Evolutionary conservation across 2,113 vertebrate species (phyloP).

Genomic region (Sitta europaea): DNA sequence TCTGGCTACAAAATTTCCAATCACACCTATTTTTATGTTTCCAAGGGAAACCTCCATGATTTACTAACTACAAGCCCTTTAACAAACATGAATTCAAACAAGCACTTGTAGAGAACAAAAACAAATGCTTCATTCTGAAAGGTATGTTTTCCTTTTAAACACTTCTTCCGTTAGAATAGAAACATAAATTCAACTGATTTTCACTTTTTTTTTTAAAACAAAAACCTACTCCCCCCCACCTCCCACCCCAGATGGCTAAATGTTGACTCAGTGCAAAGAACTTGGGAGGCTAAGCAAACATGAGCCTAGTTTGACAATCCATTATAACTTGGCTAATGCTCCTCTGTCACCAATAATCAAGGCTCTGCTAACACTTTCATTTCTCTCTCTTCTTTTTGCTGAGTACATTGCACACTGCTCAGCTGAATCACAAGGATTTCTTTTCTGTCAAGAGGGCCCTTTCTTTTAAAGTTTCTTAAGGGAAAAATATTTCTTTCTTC

Average conservation of each 20-base stretch:
- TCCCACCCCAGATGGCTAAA: conserved; percentile 9
- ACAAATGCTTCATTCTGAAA: conserved; percentile 46
- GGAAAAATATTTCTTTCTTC: neutral
- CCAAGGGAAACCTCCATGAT: conserved; percentile 19
- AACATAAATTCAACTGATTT: conserved; percentile 43
- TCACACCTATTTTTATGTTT: conserved; percentile 49
- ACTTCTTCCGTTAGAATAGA: conserved; percentile 37
- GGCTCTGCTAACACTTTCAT: conserved; percentile 39
- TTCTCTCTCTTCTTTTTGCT: neutral
- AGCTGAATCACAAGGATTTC: neutral
- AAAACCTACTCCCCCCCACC: neutral
- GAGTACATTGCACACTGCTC: neutral
- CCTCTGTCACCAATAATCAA: conserved; percentile 46
- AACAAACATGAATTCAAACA: conserved; percentile 45
- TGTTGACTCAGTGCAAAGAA: conserved; percentile 26
- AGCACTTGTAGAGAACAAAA: conserved; percentile 44
- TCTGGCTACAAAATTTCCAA: conserved; percentile 20
- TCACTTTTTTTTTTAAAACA: neutral
- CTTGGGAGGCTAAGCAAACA: conserved; percentile 55
- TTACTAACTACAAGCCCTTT: conserved; percentile 46
- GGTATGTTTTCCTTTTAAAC: conserved; percentile 50
- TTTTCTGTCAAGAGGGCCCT: neutral
- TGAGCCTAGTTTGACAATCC: conserved; percentile 24
- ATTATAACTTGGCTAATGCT: conserved; percentile 52
- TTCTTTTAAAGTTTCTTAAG: neutral